phyloP scores from a whole-genome alignment of 1,140 invertebrate genomes.

The Trichogramma pretiosum region DNA sequence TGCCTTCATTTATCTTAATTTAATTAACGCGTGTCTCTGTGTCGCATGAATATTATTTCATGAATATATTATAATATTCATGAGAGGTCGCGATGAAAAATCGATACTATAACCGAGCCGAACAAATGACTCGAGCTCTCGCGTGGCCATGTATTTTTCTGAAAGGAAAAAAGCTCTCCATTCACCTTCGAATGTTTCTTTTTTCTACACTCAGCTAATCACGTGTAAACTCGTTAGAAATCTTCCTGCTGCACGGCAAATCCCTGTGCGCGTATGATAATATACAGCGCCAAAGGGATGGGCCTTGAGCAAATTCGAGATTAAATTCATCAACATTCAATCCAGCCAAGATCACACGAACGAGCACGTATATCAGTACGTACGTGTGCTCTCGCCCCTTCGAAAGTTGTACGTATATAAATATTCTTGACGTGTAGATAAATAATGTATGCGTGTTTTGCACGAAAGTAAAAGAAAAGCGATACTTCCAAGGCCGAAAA shows the following conservation, averaged over 20 bases:
- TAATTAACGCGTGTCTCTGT: conserved; percentile 7
- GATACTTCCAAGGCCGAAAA: no score
- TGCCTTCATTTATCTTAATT: conserved; percentile 15
- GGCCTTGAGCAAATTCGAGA: conserved; percentile 42
- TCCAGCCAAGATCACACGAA: no score
- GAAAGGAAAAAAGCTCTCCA: no score
- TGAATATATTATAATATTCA: no score
- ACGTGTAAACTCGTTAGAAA: conserved; percentile 13
- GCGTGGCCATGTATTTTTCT: no score
- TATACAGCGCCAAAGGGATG: conserved; percentile 23
- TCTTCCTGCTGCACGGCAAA: conserved; percentile 13
- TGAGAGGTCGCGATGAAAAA: conserved; percentile 14
- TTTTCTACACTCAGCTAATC: no score
- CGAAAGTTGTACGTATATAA: no score
- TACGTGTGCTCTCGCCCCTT: no score
- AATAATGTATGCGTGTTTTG: conserved; percentile 42
- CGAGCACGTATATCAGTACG: no score
- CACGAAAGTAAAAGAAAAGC: no score
- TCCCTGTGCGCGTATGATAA: conserved; percentile 39
- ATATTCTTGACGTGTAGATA: conserved; percentile 30
- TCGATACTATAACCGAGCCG: conserved; percentile 16
- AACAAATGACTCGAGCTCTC: conserved; percentile 12
- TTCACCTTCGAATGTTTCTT: no score
- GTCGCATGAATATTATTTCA: conserved; percentile 6
- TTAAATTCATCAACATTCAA: conserved; percentile 48